Conservation (phyloP, 2,113 vertebrate genomes). For the Vulpes lagopus region DNA sequence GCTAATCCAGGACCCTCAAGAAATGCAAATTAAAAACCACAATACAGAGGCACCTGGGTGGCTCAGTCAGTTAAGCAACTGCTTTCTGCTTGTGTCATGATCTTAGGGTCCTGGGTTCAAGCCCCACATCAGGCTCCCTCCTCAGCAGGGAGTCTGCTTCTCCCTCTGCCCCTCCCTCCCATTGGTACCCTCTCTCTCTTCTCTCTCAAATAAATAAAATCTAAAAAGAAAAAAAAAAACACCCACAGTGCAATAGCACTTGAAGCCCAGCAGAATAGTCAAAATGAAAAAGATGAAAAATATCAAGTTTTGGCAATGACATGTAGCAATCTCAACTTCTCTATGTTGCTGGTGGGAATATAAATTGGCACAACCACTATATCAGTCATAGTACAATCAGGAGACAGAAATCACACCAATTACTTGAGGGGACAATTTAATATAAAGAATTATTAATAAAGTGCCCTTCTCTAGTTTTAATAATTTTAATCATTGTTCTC, state of each 20-base stretch:
- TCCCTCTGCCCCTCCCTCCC: no score
- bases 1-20: no score
- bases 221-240: no score
- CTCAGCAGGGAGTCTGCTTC: no score
- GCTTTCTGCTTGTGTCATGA: no score
- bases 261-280: background rate
- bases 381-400: background rate
- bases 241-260: background rate
- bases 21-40: conserved; percentile 43
- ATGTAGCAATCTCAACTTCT: background rate
- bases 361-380: background rate
- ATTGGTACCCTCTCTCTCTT: no score
- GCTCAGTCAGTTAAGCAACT: no score
- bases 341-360: background rate
- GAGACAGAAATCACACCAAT: background rate
- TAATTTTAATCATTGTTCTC: conserved; percentile 19
- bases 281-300: conserved; percentile 44
- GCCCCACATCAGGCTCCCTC: no score
- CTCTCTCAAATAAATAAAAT: no score
- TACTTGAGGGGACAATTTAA: background rate
- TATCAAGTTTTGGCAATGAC: conserved; percentile 25
- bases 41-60: background rate
- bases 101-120: no score
- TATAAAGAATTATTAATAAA: background rate
- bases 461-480: background rate